phyloP scores from a whole-genome alignment of 2,888 invertebrate species.

The Agriopis leucophaearia region DNA sequence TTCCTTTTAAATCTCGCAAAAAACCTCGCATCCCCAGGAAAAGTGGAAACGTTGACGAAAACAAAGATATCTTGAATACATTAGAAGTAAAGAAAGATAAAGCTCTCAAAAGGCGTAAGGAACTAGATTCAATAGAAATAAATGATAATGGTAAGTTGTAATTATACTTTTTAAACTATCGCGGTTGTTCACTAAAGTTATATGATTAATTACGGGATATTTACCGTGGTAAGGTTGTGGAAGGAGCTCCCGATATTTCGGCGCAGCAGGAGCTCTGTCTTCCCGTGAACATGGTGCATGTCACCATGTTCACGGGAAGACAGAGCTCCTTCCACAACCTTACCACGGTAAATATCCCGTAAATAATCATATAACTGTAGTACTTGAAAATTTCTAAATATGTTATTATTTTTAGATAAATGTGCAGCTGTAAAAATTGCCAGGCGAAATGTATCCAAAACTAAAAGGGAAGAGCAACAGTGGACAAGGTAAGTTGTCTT shows the following conservation, averaged over 20 bases:
- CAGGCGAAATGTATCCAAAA: slow-evolving; percentile 44
- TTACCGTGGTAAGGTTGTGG: no score
- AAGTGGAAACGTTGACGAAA: slow-evolving; percentile 64
- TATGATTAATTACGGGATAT: no score
- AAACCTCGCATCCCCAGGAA: slow-evolving; percentile 61
- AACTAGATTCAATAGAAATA: slow-evolving; percentile 46
- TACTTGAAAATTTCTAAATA: background rate
- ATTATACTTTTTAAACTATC: no score
- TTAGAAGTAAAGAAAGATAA: slow-evolving; percentile 43
- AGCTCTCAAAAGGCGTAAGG: slow-evolving; percentile 53
- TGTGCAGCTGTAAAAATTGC: slow-evolving; percentile 65
- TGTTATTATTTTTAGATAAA: slow-evolving; percentile 58
- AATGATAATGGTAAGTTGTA: slow-evolving; percentile 55
- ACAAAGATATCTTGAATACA: slow-evolving; percentile 61
- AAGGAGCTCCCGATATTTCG: no score
- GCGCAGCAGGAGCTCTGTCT: no score
- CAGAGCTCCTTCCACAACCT: no score
- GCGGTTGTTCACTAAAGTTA: no score
- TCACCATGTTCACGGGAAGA: no score
- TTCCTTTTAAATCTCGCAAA: slow-evolving; percentile 83
- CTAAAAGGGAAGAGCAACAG: slow-evolving; percentile 19
- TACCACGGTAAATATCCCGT: background rate
- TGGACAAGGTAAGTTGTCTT: slow-evolving; percentile 33
- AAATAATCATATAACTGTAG: no score
- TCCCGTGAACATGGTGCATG: no score